A percentile compares a stretch with the other conserved stretches of the same genome.
These are phyloP conservation scores for Mastigias papua DNA, from an alignment of 30 jellyfish, hydroid and myxozoan species.

Conservation along the genomic window DNA sequence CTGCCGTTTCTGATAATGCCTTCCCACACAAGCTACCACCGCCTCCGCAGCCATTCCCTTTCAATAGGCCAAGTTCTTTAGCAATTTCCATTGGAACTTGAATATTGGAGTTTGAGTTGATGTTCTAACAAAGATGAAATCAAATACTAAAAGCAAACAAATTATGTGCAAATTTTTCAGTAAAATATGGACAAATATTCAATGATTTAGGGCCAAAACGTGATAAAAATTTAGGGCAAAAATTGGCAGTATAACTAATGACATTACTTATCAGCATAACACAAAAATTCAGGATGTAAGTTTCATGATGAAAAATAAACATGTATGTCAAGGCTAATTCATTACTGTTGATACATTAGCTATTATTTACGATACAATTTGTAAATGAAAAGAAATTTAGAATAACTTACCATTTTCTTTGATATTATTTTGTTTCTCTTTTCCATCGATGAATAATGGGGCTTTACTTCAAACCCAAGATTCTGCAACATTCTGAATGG, in stretches of 20 bases:
- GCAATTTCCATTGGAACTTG: slow-evolving; percentile 99
- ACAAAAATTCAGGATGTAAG: too few relatives aligned
- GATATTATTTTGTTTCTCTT: slow-evolving; percentile 40
- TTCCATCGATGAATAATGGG: slow-evolving; percentile 2
- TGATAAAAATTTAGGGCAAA: too few relatives aligned
- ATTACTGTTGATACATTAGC: too few relatives aligned
- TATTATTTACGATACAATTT: too few relatives aligned
- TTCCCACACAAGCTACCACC: slow-evolving; percentile 79
- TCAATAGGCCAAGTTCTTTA: slow-evolving; percentile 88
- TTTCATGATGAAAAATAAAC: too few relatives aligned
- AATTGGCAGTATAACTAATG: too few relatives aligned
- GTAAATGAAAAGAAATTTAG: background rate
- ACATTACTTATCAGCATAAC: too few relatives aligned
- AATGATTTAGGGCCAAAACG: too few relatives aligned
- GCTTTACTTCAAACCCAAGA: slow-evolving; percentile 78
- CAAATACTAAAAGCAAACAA: background rate
- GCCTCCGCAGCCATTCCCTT: slow-evolving; percentile 83
- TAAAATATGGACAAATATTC: too few relatives aligned
- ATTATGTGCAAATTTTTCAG: too few relatives aligned
- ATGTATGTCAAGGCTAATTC: too few relatives aligned
- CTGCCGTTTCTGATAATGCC: slow-evolving; percentile 87
- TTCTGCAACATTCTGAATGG: slow-evolving; percentile 56
- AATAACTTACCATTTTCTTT: slow-evolving; percentile 47
- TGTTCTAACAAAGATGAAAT: slow-evolving; percentile 69
- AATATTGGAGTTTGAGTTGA: slow-evolving; percentile 95